phyloP scores from a whole-genome alignment of 1,140 invertebrate genomes.

The Atta cephalotes region DNA sequence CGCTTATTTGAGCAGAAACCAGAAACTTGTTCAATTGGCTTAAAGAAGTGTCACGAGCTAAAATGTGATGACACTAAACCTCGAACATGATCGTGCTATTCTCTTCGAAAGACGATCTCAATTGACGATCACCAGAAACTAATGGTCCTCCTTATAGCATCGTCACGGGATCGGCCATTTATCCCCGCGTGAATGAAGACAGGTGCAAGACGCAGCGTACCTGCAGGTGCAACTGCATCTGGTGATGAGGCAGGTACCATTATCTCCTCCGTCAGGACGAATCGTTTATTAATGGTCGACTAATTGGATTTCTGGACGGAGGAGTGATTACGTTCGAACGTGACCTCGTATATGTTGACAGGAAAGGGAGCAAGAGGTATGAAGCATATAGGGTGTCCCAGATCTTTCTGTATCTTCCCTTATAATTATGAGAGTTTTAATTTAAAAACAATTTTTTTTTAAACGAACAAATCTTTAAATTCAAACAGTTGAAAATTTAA shows the following conservation, averaged over 20 bases:
- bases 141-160: constrained; percentile 63
- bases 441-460: background rate
- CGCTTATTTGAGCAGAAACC: constrained; percentile 22
- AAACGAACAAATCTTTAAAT: background rate
- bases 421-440: background rate
- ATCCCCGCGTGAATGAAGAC: constrained; percentile 55
- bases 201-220: constrained; percentile 59
- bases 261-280: constrained; percentile 74
- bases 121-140: constrained; percentile 73
- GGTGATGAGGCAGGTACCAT: constrained; percentile 73
- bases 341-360: constrained; percentile 21
- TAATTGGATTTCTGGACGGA: constrained; percentile 81
- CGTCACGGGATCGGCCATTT: constrained; percentile 47
- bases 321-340: constrained; percentile 72
- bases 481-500: background rate
- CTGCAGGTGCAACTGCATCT: constrained; percentile 40
- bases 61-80: constrained; percentile 43
- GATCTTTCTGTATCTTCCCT: background rate
- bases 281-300: constrained; percentile 82
- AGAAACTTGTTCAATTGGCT: constrained; percentile 8
- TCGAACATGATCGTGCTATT: constrained; percentile 44
- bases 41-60: constrained; percentile 39
- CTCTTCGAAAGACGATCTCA: constrained; percentile 76
- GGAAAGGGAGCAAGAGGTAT: constrained; percentile 22
- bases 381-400: constrained; percentile 21